Conservation (phyloP, 2,797 vertebrate genomes). For the Dryobates pubescens region DNA sequence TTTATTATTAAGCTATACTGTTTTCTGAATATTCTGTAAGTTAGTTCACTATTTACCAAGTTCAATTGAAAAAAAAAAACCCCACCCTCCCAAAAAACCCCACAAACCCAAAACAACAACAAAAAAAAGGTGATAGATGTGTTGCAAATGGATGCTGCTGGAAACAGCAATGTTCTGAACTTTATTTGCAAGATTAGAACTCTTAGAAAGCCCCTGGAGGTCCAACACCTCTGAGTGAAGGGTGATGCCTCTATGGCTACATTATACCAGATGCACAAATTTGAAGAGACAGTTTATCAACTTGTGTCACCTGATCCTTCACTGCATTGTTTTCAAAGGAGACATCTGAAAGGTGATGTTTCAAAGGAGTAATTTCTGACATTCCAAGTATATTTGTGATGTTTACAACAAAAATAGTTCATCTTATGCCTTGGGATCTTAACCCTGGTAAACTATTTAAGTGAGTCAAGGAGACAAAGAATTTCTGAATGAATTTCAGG, state of each 20-base stretch:
- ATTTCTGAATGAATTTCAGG: background rate
- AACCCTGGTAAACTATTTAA: background rate
- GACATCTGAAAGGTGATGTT: background rate
- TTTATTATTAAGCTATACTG: background rate
- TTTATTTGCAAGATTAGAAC: background rate
- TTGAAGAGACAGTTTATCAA: background rate
- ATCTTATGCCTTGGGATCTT: background rate
- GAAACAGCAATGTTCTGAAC: background rate
- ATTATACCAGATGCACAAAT: background rate
- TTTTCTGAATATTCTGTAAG: background rate
- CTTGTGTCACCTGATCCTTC: background rate
- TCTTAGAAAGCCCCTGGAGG: background rate
- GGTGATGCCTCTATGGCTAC: background rate
- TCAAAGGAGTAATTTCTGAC: slow-evolving; percentile 7
- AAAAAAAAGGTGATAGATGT: background rate
- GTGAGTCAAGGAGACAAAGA: background rate
- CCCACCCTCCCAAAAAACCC: no score
- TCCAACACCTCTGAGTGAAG: background rate
- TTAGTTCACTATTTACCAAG: background rate
- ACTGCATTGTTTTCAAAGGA: background rate
- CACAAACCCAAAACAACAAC: background rate
- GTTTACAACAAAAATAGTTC: background rate
- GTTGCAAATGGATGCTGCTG: background rate
- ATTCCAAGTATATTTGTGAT: slow-evolving; percentile 35
- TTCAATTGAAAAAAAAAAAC: background rate